These are phyloP conservation scores for Aquatica leii DNA, from an alignment of 2,888 invertebrate species.

Conservation along the genomic window DNA sequence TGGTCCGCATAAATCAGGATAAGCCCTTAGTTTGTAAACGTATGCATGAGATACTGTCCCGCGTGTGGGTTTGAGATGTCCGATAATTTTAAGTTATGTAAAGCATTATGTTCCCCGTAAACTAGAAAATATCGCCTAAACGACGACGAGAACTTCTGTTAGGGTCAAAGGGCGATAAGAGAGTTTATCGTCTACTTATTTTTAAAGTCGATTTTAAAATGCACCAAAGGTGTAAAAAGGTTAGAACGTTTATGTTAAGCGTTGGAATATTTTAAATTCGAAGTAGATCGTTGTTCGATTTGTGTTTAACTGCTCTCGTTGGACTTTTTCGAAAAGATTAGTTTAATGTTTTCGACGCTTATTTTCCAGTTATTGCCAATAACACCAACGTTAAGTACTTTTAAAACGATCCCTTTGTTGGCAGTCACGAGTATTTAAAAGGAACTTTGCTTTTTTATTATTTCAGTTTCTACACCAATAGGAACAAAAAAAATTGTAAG, in stretches of 20 bases:
- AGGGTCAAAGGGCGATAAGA: slow-evolving; percentile 31
- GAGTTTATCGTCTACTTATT: slow-evolving; percentile 17
- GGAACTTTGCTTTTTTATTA: no score
- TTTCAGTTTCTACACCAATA: no score
- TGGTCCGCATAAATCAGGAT: slow-evolving; percentile 52
- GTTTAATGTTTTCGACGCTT: no score
- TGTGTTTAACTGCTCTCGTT: neutral
- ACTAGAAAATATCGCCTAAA: slow-evolving; percentile 43
- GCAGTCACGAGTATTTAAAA: no score
- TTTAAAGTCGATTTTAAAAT: slow-evolving; percentile 8
- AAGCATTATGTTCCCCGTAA: slow-evolving; percentile 51
- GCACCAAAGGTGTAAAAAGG: neutral
- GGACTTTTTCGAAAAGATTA: no score
- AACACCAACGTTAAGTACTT: no score
- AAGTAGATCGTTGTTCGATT: neutral
- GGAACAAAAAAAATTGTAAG: no score
- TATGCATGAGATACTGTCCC: slow-evolving; percentile 50
- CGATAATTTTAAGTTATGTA: slow-evolving; percentile 57
- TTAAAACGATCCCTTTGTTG: no score
- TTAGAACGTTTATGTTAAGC: neutral
- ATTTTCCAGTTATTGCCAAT: no score
- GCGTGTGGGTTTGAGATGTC: slow-evolving; percentile 53
- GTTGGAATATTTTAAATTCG: neutral
- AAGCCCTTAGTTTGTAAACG: slow-evolving; percentile 47
- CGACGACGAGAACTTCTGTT: slow-evolving; percentile 17